Percentiles rank a stretch among this genome's conserved stretches.
phyloP scores from a whole-genome alignment of 2,797 vertebrate species.

The Prionace glauca region DNA sequence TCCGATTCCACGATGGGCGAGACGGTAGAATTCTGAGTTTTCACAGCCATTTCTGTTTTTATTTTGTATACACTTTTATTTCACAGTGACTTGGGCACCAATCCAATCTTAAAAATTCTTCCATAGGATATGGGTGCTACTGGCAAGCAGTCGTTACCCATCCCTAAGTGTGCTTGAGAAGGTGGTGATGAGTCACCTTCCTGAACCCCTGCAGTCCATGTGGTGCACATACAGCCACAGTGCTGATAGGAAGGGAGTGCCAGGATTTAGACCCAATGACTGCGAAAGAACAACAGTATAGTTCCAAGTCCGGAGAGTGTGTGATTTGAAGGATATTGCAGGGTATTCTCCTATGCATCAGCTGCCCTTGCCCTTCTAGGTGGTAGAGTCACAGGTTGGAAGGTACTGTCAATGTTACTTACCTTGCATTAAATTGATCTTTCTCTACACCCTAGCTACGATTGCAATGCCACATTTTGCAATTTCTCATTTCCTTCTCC shows the following conservation, averaged over 20 bases:
- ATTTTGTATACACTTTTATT: background rate
- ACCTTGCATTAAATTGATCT: too few relatives aligned
- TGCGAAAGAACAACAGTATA: background rate
- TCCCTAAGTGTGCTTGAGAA: background rate
- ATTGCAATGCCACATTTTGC: too few relatives aligned
- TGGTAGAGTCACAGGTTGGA: too few relatives aligned
- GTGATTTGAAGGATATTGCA: background rate
- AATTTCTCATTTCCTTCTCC: too few relatives aligned
- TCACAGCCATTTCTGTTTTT: too few relatives aligned
- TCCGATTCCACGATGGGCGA: too few relatives aligned
- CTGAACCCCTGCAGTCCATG: background rate
- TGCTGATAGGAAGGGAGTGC: background rate
- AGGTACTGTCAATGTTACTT: too few relatives aligned
- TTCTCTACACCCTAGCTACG: too few relatives aligned
- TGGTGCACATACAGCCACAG: background rate
- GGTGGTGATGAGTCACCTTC: background rate
- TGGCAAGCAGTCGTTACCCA: background rate
- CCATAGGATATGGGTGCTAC: background rate
- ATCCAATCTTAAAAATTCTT: background rate
- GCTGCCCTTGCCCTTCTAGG: too few relatives aligned
- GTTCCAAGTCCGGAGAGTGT: background rate
- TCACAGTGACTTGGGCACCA: background rate
- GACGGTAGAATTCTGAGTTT: too few relatives aligned
- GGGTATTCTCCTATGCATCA: too few relatives aligned
- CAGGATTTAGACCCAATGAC: background rate